Percentiles rank a stretch among this genome's conserved stretches.
phyloP scores from a whole-genome alignment of 2,888 invertebrate species.

The Altica lythri region DNA sequence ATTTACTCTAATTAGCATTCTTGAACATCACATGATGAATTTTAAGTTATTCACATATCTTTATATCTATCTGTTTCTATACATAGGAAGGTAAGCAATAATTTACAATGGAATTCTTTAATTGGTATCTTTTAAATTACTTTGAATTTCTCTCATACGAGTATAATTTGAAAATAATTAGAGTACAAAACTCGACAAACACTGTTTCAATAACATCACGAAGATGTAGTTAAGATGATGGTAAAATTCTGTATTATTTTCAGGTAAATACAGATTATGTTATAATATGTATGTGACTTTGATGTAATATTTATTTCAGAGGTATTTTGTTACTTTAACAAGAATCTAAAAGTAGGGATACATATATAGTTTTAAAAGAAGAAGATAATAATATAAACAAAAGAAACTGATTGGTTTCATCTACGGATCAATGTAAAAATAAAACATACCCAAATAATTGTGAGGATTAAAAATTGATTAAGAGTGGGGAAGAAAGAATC shows the following conservation, averaged over 20 bases:
- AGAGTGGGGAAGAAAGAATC: no score
- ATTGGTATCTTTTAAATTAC: slow-evolving; percentile 26
- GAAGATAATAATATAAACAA: no score
- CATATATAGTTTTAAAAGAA: no score
- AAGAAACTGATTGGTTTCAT: no score
- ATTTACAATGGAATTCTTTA: slow-evolving; percentile 25
- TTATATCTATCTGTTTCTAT: slow-evolving; percentile 2
- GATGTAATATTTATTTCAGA: no score
- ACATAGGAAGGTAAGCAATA: slow-evolving; percentile 16
- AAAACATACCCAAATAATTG: no score
- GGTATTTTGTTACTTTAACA: no score
- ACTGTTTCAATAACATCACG: slow-evolving; percentile 26
- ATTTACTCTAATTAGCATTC: slow-evolving; percentile 19
- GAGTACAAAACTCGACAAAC: slow-evolving; percentile 21
- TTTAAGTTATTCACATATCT: slow-evolving; percentile 20
- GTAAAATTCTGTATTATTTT: slow-evolving; percentile 18
- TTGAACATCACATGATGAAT: slow-evolving; percentile 22
- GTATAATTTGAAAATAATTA: slow-evolving; percentile 26
- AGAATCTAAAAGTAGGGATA: no score
- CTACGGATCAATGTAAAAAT: no score
- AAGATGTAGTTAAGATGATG: slow-evolving; percentile 11
- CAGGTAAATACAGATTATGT: slow-evolving; percentile 1
- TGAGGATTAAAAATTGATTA: no score
- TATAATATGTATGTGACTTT: no score
- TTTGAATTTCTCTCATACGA: slow-evolving; percentile 21